Percentiles rank a stretch among this genome's conserved stretches.
Conservation (phyloP, 1,140 invertebrate species). For the Lutraria rhynchaena region DNA sequence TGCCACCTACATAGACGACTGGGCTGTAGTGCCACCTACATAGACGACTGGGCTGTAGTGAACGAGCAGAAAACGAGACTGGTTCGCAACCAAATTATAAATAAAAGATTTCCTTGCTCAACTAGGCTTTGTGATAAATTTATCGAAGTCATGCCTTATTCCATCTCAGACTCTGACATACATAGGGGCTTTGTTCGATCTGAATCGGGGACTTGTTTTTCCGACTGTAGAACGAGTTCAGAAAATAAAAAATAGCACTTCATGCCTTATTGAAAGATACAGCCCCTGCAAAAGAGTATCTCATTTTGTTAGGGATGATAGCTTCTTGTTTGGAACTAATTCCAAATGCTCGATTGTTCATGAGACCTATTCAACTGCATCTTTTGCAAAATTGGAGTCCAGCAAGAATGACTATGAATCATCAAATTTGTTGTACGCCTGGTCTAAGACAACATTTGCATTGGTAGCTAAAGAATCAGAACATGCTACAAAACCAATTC, state of each 20-base stretch:
- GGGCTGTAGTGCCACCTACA: too few relatives aligned
- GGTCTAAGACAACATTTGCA: not conserved
- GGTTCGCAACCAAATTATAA: not conserved
- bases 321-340: constrained; percentile 36
- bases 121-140: constrained; percentile 45
- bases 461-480: constrained; percentile 23
- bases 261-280: not conserved
- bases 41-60: constrained; percentile 15
- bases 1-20: too few relatives aligned
- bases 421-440: constrained; percentile 1
- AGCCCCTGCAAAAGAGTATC: constrained; percentile 5
- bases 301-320: constrained; percentile 32
- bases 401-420: not conserved
- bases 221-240: constrained; percentile 34
- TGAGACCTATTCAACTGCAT: constrained; percentile 55
- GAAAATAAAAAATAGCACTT: not conserved
- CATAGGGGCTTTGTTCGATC: constrained; percentile 24
- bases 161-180: constrained; percentile 33
- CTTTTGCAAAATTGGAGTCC: constrained; percentile 47
- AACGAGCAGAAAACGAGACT: too few relatives aligned
- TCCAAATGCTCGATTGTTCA: constrained; percentile 39
- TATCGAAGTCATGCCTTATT: too few relatives aligned
- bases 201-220: constrained; percentile 15
- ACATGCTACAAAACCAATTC: constrained; percentile 20
- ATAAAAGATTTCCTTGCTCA: constrained; percentile 21